Evolutionary conservation across 2,888 invertebrate species (phyloP).

Genomic region (Rhingia campestris): DNA sequence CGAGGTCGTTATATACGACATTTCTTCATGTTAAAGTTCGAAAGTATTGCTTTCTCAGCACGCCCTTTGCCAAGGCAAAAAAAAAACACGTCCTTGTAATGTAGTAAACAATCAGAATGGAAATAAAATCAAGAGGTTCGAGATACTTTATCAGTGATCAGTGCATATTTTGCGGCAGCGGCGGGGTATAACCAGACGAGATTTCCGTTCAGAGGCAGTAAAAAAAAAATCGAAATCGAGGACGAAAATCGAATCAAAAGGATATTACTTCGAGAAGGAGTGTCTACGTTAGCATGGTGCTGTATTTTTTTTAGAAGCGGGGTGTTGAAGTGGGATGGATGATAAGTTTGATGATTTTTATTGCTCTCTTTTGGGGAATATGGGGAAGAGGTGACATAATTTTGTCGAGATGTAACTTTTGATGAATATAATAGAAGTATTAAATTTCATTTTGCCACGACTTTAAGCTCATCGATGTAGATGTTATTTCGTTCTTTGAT

Average conservation of each 20-base stretch:
- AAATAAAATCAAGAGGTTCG: constrained; percentile 57
- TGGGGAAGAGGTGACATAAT: neutral
- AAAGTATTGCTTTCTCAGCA: neutral
- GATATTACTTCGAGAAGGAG: constrained; percentile 12
- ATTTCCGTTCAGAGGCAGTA: constrained; percentile 10
- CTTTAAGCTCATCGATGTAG: no score
- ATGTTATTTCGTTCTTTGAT: no score
- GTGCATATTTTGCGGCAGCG: constrained; percentile 15
- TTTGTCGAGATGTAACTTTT: neutral
- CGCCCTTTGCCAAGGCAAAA: neutral
- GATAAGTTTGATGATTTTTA: neutral
- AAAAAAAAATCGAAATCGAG: neutral
- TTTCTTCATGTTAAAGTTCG: constrained; percentile 28
- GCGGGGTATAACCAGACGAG: constrained; percentile 2
- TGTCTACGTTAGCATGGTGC: neutral
- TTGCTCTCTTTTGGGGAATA: neutral
- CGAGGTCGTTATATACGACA: constrained; percentile 47
- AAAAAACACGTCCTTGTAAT: constrained; percentile 40
- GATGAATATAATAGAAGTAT: no score
- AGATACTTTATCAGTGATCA: constrained; percentile 26
- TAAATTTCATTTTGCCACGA: no score
- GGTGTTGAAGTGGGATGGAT: constrained; percentile 8
- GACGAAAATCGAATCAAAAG: constrained; percentile 11
- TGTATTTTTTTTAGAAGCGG: neutral
- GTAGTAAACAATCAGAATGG: constrained; percentile 59